Evolutionary conservation across 2,888 invertebrate species (phyloP).

Genomic region (Acanthosepion esculentum): DNA sequence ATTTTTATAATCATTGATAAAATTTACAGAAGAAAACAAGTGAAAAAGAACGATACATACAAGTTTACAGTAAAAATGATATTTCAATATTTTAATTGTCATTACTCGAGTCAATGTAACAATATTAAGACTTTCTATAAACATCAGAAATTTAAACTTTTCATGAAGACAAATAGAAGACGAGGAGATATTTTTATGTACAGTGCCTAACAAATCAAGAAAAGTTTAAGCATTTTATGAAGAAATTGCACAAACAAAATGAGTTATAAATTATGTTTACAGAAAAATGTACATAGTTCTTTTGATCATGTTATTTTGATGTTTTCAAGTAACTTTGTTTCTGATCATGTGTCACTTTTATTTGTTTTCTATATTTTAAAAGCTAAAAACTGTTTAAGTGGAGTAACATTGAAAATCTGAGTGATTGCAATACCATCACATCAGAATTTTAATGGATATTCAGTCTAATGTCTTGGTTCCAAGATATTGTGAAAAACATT

Average conservation of each 20-base stretch:
- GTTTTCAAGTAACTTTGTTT: background rate
- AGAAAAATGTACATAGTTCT: background rate
- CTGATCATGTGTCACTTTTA: background rate
- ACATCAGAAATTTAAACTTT: background rate
- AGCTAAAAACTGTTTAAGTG: background rate
- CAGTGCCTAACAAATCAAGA: background rate
- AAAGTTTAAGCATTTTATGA: background rate
- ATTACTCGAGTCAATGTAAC: background rate
- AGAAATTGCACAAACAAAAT: background rate
- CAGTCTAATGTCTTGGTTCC: background rate
- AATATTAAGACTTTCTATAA: slow-evolving; percentile 9
- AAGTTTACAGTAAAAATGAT: background rate
- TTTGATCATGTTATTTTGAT: background rate
- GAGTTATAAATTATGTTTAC: background rate
- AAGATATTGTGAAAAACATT: background rate
- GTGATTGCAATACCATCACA: background rate
- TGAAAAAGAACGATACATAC: background rate
- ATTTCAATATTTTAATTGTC: background rate
- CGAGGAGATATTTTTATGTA: background rate
- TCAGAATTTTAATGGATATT: background rate
- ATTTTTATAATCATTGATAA: background rate
- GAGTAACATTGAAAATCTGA: background rate
- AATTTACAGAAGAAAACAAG: background rate
- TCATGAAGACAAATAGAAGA: background rate
- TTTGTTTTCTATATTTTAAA: background rate